Evolutionary conservation across 1,140 invertebrate species (phyloP), one percentile per base, ranked within the genome.

Genomic region (Penaeus indicus): DNA sequence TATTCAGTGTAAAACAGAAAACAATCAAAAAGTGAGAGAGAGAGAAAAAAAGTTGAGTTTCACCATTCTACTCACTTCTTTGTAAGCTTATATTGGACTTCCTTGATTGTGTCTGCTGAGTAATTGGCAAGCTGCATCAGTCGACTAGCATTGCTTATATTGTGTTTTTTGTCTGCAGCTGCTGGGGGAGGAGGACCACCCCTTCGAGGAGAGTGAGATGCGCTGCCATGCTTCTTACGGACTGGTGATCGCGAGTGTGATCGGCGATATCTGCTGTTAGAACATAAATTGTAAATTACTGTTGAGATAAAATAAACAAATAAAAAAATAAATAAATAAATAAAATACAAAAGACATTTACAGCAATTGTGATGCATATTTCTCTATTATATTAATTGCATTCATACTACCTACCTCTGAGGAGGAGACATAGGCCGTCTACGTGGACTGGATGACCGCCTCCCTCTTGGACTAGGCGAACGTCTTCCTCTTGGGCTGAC

Each of bases 81-180:
- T 10, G 83, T 83, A 32, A 91, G 80, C 63, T 91, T 91, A 27
- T 87, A 83, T 54, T 89, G 88, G 60, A 89, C 87, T 79, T 91
- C 90, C 63, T 89, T 87, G 25, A 91, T 91, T 19, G 84, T 91
- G 69, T 91, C 90, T 5, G 85, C 90, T 11, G 88, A 89, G 64
- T 91, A 91, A 78, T 91, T 91, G 47, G 90, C 90, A 38, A 91
- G 81, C 47, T 86, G 88, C 90, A 91, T 91, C 61, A 91, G 72
- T 1, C 90, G 85, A 67, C 90, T 91, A 25, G 90, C 90, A 86
- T 91, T 91, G 69, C 42, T 90, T 54, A 90, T 84, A 67, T 90
- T 90, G 86, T 90, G 90, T 42, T 85, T 88, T 84, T 90, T 90
- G 77, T 85, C 72, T 27, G 79, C 54, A 42, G 62, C 42, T 22